Evolutionary conservation across 1,140 invertebrate genomes (phyloP), one percentile per base, ranked within the genome.

Genomic region (Mylabris phalerata): DNA sequence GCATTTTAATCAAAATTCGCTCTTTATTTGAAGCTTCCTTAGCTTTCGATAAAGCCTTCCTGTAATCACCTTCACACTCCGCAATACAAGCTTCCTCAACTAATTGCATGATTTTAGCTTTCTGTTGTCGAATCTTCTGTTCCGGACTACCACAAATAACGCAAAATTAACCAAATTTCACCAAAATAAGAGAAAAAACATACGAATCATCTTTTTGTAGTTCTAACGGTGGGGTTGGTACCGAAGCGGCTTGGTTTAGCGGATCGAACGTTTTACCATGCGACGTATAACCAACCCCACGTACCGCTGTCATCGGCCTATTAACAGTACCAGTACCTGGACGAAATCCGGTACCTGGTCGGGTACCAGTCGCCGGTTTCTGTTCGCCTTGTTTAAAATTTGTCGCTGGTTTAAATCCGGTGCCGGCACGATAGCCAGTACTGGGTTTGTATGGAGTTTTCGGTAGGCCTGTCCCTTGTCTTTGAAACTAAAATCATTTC

Each of bases 1-100:
- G 89, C 69, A 95, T 82, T 61, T 89, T 79, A 55, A 94, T 92
- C n/a, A 98, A 73, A 60, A 87, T 87, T 59, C 87, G 78, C 74
- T 99, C 96, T 73, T 97, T 88, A 6, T 90, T 84, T 1, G 92
- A 94, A 10, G 95, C 95, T 77, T 99, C 95, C 76, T 98, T 97
- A 0, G 95, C 96, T 75, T 95, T 91, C 50, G 94, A 89, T 32
- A 99, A 75, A 0, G 94, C 84, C 71, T 81, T 68, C 72, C 61
- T 44, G 4, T 62, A 60, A 39, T 67, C 71, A 1, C 69, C 62
- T 57, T 69, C 68, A 41, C 59, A 50, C 44, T 79, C 76, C 13
- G 85, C 82, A 24, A 89, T 71, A 59, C 89, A 88, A n/a, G 88
- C 89, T 66, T 90, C 86, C 71, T 92, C 88, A 25, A 97, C 81